phyloP scores from a whole-genome alignment of 2,113 vertebrate species.

The Psittacus erithacus region DNA sequence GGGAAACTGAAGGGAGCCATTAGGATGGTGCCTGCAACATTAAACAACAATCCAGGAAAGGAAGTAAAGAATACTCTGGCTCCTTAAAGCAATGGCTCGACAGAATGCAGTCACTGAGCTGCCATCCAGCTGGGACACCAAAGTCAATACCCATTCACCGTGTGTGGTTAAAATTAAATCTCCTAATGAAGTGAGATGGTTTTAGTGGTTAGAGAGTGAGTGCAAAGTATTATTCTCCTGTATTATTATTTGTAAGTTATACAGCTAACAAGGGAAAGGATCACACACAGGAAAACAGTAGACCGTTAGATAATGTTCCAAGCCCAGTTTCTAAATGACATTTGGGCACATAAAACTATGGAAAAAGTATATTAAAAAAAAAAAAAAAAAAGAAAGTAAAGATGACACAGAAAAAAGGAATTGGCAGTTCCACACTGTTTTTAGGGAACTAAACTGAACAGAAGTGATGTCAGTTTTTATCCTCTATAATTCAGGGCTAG shows the following conservation, averaged over 20 bases:
- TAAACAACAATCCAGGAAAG: conserved; percentile 62
- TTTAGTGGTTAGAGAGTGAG: conserved; percentile 56
- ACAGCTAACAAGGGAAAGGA: conserved; percentile 60
- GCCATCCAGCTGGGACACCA: conserved; percentile 65
- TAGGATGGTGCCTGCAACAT: conserved; percentile 72
- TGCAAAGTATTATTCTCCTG: conserved; percentile 57
- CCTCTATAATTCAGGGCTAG: neutral
- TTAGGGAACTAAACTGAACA: neutral
- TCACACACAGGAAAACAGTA: conserved; percentile 52
- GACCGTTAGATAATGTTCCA: conserved; percentile 41
- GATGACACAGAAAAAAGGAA: neutral
- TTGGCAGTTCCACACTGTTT: neutral
- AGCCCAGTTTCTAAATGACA: conserved; percentile 2
- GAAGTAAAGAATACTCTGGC: conserved; percentile 61
- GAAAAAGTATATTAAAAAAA: neutral
- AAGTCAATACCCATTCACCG: conserved; percentile 50
- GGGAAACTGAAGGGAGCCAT: conserved; percentile 60
- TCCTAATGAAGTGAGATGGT: conserved; percentile 68
- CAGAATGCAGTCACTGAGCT: conserved; percentile 55
- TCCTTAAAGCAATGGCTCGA: conserved; percentile 41
- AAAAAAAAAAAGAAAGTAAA: neutral
- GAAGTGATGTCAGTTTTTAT: neutral
- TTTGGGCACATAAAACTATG: conserved; percentile 31
- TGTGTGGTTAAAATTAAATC: conserved; percentile 68
- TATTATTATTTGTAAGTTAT: conserved; percentile 63